Percentiles rank a stretch among this genome's conserved stretches.
phyloP scores from a whole-genome alignment of 1,140 invertebrate genomes.

The Augochlora pura region DNA sequence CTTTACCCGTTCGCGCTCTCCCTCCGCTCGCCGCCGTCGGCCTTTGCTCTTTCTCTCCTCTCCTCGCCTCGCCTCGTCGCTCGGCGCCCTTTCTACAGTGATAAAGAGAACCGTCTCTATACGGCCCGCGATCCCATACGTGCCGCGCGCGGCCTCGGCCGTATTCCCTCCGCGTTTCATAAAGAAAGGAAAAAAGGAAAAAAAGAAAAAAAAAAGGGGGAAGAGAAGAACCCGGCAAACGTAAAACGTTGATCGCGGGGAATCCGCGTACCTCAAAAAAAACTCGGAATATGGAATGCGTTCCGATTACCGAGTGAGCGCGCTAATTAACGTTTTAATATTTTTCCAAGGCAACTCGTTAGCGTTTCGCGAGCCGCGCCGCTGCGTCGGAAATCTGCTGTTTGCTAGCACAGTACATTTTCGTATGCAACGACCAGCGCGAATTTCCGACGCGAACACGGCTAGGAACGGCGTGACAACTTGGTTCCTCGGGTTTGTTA shows the following conservation, averaged over 20 bases:
- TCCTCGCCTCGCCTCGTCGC: not conserved
- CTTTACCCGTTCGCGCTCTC: not conserved
- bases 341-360: no score
- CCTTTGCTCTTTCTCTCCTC: not conserved
- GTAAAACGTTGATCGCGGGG: not conserved
- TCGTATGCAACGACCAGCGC: no score
- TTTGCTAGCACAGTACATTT: no score
- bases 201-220: no score
- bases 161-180: not conserved
- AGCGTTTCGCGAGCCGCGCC: no score
- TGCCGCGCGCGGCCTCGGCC: not conserved
- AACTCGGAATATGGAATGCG: not conserved
- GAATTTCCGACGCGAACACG: no score
- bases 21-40: not conserved
- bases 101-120: not conserved
- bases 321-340: no score
- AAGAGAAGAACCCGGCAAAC: not conserved
- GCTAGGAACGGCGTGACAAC: no score
- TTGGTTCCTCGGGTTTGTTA: no score
- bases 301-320: not conserved
- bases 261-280: not conserved
- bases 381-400: no score
- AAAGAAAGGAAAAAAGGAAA: not conserved
- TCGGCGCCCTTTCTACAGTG: conserved; percentile 5
- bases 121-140: not conserved